These are phyloP conservation scores for Drosophila cognata DNA, from an alignment of 2,888 invertebrate species.

Conservation along the genomic window DNA sequence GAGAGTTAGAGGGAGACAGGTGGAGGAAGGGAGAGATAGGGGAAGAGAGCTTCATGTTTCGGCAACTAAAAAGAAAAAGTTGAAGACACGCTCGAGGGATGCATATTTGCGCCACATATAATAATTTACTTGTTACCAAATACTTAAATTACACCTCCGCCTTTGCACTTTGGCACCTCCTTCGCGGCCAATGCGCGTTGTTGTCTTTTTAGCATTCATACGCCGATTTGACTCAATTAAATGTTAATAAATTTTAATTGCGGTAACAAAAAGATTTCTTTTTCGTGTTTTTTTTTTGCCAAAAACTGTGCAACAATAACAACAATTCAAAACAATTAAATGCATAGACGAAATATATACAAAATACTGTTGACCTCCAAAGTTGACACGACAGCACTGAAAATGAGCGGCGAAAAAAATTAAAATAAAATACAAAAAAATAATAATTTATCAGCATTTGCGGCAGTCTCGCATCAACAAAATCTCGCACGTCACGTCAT, in stretches of 20 bases:
- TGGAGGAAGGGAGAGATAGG: background rate
- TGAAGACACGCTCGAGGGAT: background rate
- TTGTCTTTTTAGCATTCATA: constrained; percentile 26
- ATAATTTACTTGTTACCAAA: background rate
- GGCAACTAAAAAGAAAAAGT: background rate
- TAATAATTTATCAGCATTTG: constrained; percentile 73
- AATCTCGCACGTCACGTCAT: constrained; percentile 78
- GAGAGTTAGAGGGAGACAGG: too few species aligned
- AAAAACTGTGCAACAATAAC: constrained; percentile 18
- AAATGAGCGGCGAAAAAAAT: constrained; percentile 46
- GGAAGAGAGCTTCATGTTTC: background rate
- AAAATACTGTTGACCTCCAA: constrained; percentile 72
- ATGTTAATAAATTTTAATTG: constrained; percentile 75
- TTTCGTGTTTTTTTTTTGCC: constrained; percentile 37
- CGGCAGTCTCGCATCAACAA: constrained; percentile 63
- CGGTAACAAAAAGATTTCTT: constrained; percentile 54
- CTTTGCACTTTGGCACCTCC: constrained; percentile 26
- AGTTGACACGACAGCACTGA: constrained; percentile 75
- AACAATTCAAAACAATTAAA: constrained; percentile 28
- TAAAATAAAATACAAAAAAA: constrained; percentile 37
- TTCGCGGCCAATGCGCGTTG: constrained; percentile 5
- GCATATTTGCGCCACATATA: background rate
- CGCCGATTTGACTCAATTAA: constrained; percentile 68
- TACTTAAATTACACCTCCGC: background rate
- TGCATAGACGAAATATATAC: constrained; percentile 53